These are phyloP conservation scores for Amphiprion ocellaris DNA, from an alignment of 2,113 vertebrate genomes.

Conservation along the genomic window DNA sequence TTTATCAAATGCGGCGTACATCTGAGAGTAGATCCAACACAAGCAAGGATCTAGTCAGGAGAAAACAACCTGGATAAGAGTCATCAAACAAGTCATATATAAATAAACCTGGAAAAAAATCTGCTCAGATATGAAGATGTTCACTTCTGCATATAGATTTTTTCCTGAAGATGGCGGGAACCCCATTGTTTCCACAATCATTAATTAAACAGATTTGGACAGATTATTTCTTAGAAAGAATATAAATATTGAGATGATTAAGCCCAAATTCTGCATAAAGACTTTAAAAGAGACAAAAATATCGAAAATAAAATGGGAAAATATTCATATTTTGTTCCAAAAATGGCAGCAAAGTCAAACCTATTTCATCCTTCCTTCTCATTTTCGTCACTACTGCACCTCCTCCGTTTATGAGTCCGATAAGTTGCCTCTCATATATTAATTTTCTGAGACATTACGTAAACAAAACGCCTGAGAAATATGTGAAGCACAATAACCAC, in stretches of 20 bases:
- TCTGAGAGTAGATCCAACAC: too few relatives aligned
- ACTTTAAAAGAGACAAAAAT: neutral
- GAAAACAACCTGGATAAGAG: too few relatives aligned
- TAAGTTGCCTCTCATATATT: conserved; percentile 15
- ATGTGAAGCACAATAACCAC: conserved; percentile 50
- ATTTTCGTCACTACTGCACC: neutral
- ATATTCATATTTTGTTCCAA: neutral
- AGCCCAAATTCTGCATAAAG: neutral
- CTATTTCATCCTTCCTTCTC: rapidly evolving
- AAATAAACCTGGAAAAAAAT: too few relatives aligned
- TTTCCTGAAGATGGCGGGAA: too few relatives aligned
- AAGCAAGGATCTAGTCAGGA: too few relatives aligned
- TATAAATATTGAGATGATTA: neutral
- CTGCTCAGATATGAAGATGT: too few relatives aligned
- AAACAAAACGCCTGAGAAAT: conserved; percentile 54
- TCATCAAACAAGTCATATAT: too few relatives aligned
- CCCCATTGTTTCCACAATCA: too few relatives aligned
- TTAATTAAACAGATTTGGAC: too few relatives aligned
- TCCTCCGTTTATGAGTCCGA: neutral
- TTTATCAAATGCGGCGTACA: too few relatives aligned
- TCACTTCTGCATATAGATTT: too few relatives aligned
- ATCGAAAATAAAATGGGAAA: neutral
- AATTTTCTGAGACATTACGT: neutral
- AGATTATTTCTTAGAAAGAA: neutral
- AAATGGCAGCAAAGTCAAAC: neutral